Percentiles rank a stretch among this genome's conserved stretches.
phyloP scores from a whole-genome alignment of 2,113 vertebrate species.

The Carassius gibelio region DNA sequence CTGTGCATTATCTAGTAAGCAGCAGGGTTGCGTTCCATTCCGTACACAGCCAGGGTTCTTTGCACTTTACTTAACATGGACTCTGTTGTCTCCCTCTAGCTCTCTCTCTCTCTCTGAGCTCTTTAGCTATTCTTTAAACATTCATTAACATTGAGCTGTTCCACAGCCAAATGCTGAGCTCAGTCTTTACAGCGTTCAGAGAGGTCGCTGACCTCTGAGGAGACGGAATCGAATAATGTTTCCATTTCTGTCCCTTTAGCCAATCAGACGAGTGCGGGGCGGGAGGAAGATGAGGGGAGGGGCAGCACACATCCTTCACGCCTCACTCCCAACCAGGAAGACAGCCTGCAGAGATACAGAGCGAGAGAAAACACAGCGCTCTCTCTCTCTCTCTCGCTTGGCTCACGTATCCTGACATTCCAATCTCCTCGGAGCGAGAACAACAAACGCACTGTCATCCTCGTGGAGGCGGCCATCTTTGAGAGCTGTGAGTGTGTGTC shows the following conservation, averaged over 20 bases:
- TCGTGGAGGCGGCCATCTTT: conserved; percentile 56
- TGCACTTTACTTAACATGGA: conserved; percentile 30
- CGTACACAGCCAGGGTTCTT: conserved; percentile 13
- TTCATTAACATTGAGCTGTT: conserved; percentile 40
- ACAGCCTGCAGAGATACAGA: conserved; percentile 34
- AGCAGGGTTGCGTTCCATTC: conserved; percentile 23
- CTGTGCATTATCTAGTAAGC: background rate
- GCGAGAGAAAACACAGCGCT: conserved; percentile 37
- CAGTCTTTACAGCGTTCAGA: conserved; percentile 37
- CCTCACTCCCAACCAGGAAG: conserved; percentile 55
- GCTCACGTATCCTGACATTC: conserved; percentile 57
- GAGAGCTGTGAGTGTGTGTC: conserved; percentile 48
- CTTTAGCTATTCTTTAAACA: conserved; percentile 36
- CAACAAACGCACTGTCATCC: conserved; percentile 61
- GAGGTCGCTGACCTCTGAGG: conserved; percentile 40
- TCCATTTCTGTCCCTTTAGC: conserved; percentile 41
- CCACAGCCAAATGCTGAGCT: conserved; percentile 37
- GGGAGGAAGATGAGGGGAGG: conserved; percentile 24
- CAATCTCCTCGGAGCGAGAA: conserved; percentile 55
- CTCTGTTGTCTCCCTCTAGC: background rate
- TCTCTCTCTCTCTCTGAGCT: conserved; percentile 32
- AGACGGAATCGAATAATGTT: conserved; percentile 44
- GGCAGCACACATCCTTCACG: conserved; percentile 52
- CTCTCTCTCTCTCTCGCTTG: conserved; percentile 21
- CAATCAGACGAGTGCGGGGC: conserved; percentile 29